Base-by-base conservation (phyloP, 2,113 vertebrate genomes). In the Pycnonotus jocosus region DNA sequence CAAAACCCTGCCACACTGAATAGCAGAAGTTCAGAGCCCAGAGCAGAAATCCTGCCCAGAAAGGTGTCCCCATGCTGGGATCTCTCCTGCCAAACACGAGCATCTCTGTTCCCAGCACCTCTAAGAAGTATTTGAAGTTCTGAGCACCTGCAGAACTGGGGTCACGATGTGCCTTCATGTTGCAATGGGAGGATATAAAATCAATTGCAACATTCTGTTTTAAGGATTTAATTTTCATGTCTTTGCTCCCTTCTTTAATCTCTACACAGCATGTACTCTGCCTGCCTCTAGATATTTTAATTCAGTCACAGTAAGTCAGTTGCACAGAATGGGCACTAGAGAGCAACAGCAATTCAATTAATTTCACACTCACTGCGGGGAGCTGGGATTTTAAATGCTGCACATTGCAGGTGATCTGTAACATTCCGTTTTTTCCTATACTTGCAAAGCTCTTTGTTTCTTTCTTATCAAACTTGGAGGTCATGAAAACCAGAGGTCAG, bases 231-330 rank as follows among this genome's bases (percentile, higher is more conserved):
- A 95, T 95, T 96, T 95, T 90, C 94, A 69, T 85, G 88, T 95
- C 93, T 97, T 85, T 44, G 64, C 91, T 94, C 90, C 88, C 53
- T 94, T 94, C 94, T 97, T 97, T 97, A 95, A 97, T 97, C 96
- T 91, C 92, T 81, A 81, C 96, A n/a, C 97, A 91, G 96, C 95
- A 94, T 93, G 96, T 84, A 80, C 73, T 86, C 93, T 86, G 94
- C 95, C 92, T 96, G 96, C 96, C 96, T 96, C 95, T 80, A 92
- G 95, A 88, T 93, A 90, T 96, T 95, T 96, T 92, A 96, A 97
- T 96, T 95, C 90, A 96, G 91, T 96, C 91, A 94, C 93, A 93
- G 88, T 92, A 92, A 96, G 81, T 95, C 89, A 95, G 72, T 97
- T 97, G 90, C 96, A 91, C 92, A 93, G 92, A 95, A 87, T 89